Percentiles rank a stretch among this genome's conserved stretches.
phyloP scores from a whole-genome alignment of 2,113 vertebrate genomes.

The Alethe diademata region DNA sequence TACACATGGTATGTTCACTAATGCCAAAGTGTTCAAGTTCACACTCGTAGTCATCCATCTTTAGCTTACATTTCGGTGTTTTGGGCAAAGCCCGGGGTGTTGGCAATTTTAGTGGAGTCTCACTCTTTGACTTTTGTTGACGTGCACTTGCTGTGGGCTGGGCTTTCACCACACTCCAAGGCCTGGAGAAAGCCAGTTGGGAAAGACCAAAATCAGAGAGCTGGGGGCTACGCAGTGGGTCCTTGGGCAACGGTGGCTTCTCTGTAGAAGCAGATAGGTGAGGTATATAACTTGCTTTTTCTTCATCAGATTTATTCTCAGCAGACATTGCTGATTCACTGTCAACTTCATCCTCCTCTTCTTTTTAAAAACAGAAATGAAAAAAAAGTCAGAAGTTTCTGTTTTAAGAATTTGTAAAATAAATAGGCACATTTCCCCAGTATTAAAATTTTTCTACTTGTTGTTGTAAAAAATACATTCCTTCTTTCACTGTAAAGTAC shows the following conservation, averaged over 20 bases:
- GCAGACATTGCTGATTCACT: not conserved
- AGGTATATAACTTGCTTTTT: not conserved
- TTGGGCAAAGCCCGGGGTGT: slow-evolving; percentile 40
- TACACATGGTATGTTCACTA: slow-evolving; percentile 81
- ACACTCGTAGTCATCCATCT: slow-evolving; percentile 80
- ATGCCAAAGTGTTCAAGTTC: slow-evolving; percentile 84
- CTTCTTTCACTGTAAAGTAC: not conserved
- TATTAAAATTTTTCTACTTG: not conserved
- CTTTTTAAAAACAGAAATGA: not conserved
- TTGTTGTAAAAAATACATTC: not conserved
- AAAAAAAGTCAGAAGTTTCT: not conserved
- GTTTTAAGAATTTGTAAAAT: not conserved
- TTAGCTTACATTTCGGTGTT: slow-evolving; percentile 82
- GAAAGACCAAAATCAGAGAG: slow-evolving; percentile 92
- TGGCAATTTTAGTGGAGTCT: not conserved
- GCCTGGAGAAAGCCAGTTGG: slow-evolving; percentile 73
- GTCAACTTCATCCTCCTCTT: not conserved
- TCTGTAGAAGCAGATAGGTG: not conserved
- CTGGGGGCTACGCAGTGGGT: slow-evolving; percentile 72
- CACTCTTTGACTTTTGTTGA: not conserved
- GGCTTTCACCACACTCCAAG: not conserved
- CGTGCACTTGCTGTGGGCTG: accelerated
- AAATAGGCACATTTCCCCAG: accelerated
- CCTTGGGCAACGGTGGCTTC: not conserved
- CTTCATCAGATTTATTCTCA: slow-evolving; percentile 2